These are phyloP conservation scores for Zelostemma sp. DNA, from an alignment of 1,140 invertebrate genomes.

Conservation along the genomic window DNA sequence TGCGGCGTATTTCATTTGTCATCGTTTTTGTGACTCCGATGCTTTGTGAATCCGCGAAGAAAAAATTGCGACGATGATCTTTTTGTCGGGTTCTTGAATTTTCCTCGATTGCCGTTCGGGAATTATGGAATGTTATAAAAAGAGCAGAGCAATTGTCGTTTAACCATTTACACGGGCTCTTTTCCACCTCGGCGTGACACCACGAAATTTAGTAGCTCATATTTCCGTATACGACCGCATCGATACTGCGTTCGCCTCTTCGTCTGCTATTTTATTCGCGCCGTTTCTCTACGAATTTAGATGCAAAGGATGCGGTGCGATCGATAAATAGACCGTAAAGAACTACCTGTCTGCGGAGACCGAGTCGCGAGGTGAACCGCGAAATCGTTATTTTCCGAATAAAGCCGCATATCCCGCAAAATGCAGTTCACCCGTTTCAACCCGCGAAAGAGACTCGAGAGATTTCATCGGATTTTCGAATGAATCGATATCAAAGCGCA, in stretches of 20 bases:
- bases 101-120: too few relatives aligned
- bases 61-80: too few relatives aligned
- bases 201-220: slow-evolving; percentile 43
- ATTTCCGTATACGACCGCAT: slow-evolving; percentile 45
- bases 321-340: slow-evolving; percentile 48
- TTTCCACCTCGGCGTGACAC: slow-evolving; percentile 7
- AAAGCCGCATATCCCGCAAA: slow-evolving; percentile 23
- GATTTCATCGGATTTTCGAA: too few relatives aligned
- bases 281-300: slow-evolving; percentile 46
- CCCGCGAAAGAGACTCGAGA: too few relatives aligned
- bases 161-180: slow-evolving; percentile 36
- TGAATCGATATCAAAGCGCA: too few relatives aligned
- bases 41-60: too few relatives aligned
- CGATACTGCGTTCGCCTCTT: slow-evolving; percentile 39
- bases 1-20: too few relatives aligned
- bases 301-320: slow-evolving; percentile 47
- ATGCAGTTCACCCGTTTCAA: not conserved
- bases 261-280: slow-evolving; percentile 48
- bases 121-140: too few relatives aligned
- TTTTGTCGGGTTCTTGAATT: too few relatives aligned
- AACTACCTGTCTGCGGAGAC: slow-evolving; percentile 38
- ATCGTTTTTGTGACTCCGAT: too few relatives aligned
- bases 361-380: slow-evolving; percentile 37
- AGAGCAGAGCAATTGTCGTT: too few relatives aligned
- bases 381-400: slow-evolving; percentile 38